Conservation (phyloP, 2,113 vertebrate genomes). For the Melanerpes aurifrons region DNA sequence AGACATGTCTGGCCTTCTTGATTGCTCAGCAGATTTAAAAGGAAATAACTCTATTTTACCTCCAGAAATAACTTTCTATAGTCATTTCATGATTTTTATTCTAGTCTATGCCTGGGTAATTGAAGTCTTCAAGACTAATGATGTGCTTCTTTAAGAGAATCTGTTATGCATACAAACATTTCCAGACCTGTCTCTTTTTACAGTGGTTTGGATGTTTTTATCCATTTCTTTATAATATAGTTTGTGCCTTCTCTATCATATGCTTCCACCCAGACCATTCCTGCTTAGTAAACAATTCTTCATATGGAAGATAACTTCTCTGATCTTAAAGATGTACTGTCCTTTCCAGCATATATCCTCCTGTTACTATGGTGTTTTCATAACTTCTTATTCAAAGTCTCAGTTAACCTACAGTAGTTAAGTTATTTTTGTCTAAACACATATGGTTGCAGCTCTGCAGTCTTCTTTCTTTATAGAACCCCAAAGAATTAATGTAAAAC, state of each 20-base stretch:
- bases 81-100: constrained; percentile 30
- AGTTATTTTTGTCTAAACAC: constrained; percentile 62
- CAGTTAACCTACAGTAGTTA: constrained; percentile 34
- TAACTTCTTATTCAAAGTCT: neutral
- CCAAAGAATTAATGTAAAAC: neutral
- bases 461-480: constrained; percentile 7
- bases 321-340: neutral
- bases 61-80: constrained; percentile 33
- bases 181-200: neutral
- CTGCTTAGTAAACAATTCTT: neutral
- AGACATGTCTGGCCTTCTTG: neutral
- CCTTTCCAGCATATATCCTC: neutral
- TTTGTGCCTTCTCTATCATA: neutral
- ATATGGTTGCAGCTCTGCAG: constrained; percentile 1
- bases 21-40: constrained; percentile 33
- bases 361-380: constrained; percentile 34
- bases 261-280: neutral
- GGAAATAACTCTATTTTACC: constrained; percentile 39
- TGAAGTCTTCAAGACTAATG: constrained; percentile 61
- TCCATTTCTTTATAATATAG: neutral
- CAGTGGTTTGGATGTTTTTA: neutral
- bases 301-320: neutral
- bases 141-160: constrained; percentile 36
- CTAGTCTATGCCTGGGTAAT: constrained; percentile 6
- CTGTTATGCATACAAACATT: constrained; percentile 11